Evolutionary conservation across 2,113 vertebrate genomes (phyloP), one percentile per base, ranked within the genome.

Genomic region (Calyptomena viridis): DNA sequence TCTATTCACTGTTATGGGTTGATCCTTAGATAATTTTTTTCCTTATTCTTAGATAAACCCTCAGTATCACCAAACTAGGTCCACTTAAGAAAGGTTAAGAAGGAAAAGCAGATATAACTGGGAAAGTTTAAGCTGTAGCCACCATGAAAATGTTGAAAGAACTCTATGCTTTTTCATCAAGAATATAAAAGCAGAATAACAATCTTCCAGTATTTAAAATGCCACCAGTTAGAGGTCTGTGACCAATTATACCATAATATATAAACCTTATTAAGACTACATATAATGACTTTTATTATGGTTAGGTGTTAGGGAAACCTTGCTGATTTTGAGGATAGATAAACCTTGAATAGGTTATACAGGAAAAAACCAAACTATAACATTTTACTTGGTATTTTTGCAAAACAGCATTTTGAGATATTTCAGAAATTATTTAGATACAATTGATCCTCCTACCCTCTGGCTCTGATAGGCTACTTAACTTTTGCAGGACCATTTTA

Each of bases 221-320:
- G 17, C 5, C 40, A 27, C 18, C 46, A 81, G 25, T 20, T 67
- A 42, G 30, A 72, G 13, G 1, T 37, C 40, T 60, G 47, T 21
- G 58, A 35, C 24, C 16, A 39, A 52, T 0, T 39, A 27, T 10
- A 15, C 30, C 8, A 2, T 40, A 40, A 47, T 11, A 2, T 3
- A 27, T 19, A 7, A 50, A 24, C 16, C 22, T 60, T 35, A 39
- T 9, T 17, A 53, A 76, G 16, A 31, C 5, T 16, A 31, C 4
- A 7, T 5, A 42, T 10, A 53, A 9, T 14, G 20, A 76, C 5
- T 5, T 40, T 42, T 72, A 59, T 42, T 37, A 59, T 12, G 12
- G 6, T 47, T 15, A 39, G 4, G 0, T n/a, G 52, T 16, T 60
- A 37, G 30, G n/a, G 19, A 58, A 39, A 28, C 6, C 40, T 59